Evolutionary conservation across 2,113 vertebrate species (phyloP).

Genomic region (Megaptera novaeangliae): DNA sequence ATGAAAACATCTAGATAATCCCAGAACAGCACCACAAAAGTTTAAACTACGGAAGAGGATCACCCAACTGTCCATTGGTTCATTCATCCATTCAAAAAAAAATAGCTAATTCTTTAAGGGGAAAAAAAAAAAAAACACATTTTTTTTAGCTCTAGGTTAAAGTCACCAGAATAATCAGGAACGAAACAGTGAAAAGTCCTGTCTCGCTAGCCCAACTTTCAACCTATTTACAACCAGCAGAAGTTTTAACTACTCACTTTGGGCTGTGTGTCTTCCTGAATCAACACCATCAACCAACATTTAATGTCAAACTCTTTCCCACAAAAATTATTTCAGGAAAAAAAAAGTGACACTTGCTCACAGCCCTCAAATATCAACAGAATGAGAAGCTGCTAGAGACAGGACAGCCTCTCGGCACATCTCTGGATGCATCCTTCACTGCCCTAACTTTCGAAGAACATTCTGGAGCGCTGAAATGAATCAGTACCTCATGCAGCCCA

Average conservation of each 20-base stretch:
- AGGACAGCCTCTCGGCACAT: background rate
- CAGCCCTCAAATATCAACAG: background rate
- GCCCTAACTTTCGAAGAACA: conserved; percentile 69
- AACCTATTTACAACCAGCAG: background rate
- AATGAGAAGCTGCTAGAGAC: conserved; percentile 50
- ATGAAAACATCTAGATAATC: background rate
- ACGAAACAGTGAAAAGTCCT: too few relatives aligned
- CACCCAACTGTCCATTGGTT: background rate
- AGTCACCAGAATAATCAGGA: background rate
- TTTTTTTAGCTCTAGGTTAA: background rate
- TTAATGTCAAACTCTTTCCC: background rate
- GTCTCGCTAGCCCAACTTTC: background rate
- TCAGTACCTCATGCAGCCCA: conserved; percentile 65
- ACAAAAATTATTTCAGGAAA: conserved; percentile 35
- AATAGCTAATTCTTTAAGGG: background rate
- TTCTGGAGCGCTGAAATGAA: conserved; percentile 74
- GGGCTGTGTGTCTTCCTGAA: conserved; percentile 54
- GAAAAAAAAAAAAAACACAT: background rate
- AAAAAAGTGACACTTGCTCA: background rate
- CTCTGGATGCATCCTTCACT: conserved; percentile 36
- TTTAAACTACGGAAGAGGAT: background rate
- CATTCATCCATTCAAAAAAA: background rate
- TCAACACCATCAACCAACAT: conserved; percentile 63
- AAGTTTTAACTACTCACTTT: background rate
- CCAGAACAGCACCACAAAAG: background rate